phyloP scores from a whole-genome alignment of 2,797 vertebrate genomes.

The Okamejei kenojei region DNA sequence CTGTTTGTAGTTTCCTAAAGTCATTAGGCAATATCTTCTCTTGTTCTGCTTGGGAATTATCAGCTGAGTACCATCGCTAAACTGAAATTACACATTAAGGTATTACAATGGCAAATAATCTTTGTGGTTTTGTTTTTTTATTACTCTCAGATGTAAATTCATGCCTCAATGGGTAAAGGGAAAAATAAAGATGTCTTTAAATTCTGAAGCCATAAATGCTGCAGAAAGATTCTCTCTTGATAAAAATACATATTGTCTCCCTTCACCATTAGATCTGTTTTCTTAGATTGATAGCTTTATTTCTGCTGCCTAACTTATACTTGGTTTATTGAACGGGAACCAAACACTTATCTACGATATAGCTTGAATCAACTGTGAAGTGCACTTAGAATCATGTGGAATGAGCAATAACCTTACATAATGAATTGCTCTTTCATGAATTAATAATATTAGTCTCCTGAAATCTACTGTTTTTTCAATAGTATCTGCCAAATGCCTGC shows the following conservation, averaged over 20 bases:
- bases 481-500: not conserved
- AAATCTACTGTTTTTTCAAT: not conserved
- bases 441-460: not conserved
- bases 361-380: too few relatives aligned
- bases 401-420: slow-evolving; percentile 38
- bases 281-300: not conserved
- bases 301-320: not conserved
- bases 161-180: not conserved
- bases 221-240: not conserved
- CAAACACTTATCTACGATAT: too few relatives aligned
- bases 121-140: not conserved
- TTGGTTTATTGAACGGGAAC: not conserved
- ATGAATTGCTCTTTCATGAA: slow-evolving; percentile 30
- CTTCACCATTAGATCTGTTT: not conserved
- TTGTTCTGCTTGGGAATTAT: not conserved
- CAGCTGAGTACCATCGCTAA: not conserved
- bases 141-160: not conserved
- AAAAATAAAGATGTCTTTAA: not conserved
- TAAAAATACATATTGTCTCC: not conserved
- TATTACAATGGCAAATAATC: not conserved
- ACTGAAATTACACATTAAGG: not conserved
- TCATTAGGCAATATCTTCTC: not conserved
- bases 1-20: not conserved
- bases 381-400: slow-evolving; percentile 13
- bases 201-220: not conserved